Percentiles rank a stretch among this genome's conserved stretches.
Evolutionary conservation across 1,140 invertebrate species (phyloP).

Genomic region (Meloidogyne floridensis): DNA sequence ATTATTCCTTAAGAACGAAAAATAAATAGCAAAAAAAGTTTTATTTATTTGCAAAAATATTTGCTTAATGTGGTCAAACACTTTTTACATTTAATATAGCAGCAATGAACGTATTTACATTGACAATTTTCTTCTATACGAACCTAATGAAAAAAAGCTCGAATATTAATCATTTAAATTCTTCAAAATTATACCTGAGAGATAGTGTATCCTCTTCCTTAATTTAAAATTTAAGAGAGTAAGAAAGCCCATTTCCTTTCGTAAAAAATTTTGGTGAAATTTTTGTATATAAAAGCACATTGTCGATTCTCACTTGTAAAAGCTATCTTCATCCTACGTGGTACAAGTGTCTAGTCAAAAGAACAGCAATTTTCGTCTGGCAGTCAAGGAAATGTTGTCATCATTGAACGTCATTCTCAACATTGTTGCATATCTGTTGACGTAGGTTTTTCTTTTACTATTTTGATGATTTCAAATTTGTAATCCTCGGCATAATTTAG

Average conservation of each 20-base stretch:
- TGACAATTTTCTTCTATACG: conserved; percentile 67
- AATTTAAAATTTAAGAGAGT: conserved; percentile 66
- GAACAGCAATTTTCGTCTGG: not conserved
- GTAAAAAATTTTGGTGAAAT: not conserved
- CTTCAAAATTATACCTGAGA: conserved; percentile 45
- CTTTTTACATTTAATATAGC: conserved; percentile 73
- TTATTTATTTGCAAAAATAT: conserved; percentile 64
- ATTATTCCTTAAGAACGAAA: not conserved
- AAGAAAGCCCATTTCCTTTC: not conserved
- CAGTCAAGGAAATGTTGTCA: not conserved
- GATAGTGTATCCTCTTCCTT: conserved; percentile 70
- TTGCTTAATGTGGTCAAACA: conserved; percentile 69
- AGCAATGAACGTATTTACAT: conserved; percentile 76
- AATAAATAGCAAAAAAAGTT: not conserved
- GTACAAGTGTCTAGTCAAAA: not conserved
- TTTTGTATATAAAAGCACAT: not conserved
- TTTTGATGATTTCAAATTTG: not conserved
- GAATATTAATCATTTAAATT: not conserved
- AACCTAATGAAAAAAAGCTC: conserved; percentile 6
- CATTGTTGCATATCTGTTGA: not conserved
- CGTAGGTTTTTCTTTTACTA: not conserved
- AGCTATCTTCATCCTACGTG: too few relatives aligned
- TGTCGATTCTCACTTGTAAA: not conserved
- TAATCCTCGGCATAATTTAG: not conserved
- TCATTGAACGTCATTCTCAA: not conserved